Evolutionary conservation across 2,113 vertebrate genomes (phyloP), one percentile per base, ranked within the genome.

Genomic region (Haemorhous mexicanus): DNA sequence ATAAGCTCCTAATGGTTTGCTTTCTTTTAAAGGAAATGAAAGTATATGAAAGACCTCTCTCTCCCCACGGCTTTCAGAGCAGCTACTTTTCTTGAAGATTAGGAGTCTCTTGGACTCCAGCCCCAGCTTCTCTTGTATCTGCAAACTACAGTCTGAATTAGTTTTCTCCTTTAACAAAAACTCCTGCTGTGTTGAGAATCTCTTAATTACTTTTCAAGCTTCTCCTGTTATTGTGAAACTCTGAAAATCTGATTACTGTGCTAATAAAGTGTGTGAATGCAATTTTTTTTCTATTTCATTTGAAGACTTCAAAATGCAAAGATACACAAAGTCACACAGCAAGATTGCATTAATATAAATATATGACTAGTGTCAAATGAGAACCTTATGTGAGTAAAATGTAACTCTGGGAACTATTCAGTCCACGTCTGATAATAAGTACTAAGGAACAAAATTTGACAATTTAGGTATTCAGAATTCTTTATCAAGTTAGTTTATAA

Each of bases 181-280:
- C 73, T 96, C 96, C 95, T 96, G 90, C 94, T 97, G 94, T 96
- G 95, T 49, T 94, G 85, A 97, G 93, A 95, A 97, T 96, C 96
- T 97, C 95, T 97, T 97, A 97, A 98, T 98, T 98, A 97, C 92
- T 96, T 97, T 97, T 93, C 80, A 96, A 91, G 93, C 83, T 95
- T 97, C 96, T 96, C 77, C 93, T 96, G 84, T 90, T 97, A 92
- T 93, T 95, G 95, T 96, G 96, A 73, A 97, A 95, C 53, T 89
- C 83, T 78, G 90, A 95, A 97, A 96, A 97, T 96, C 95, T 96
- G 97, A 98, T 97, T 96, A 97, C 39, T 78, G 43, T 74, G 77
- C 84, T 97, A 95, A 97, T 97, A 97, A 97, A 95, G 97, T 53
- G 43, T 95, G 76, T 87, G 85, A 94, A 96, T 92, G 92, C 28